Conservation (phyloP, 37 sponge, comb jelly and placozoan species). For the Hexactinellida sp. region DNA sequence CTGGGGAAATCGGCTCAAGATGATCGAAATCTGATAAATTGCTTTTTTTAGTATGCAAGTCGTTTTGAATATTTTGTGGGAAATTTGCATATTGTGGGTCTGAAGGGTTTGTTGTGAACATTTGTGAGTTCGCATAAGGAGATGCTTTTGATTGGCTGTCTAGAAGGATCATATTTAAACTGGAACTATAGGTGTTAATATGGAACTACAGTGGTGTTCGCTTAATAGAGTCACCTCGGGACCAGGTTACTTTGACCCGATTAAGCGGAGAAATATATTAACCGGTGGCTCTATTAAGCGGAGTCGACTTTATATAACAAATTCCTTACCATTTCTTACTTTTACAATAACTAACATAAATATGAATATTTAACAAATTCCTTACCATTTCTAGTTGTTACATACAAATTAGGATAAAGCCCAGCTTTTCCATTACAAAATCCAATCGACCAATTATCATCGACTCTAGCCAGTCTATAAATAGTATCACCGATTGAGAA, state of each 20-base stretch:
- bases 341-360: too few species aligned
- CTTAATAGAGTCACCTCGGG: too few species aligned
- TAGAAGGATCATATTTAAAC: too few species aligned
- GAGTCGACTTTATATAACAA: too few species aligned
- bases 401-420: not conserved
- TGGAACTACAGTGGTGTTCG: too few species aligned
- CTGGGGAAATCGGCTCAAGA: not conserved
- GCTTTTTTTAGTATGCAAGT: not conserved
- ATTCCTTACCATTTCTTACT: too few species aligned
- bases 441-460: constrained; percentile 14
- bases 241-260: too few species aligned
- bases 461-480: not conserved
- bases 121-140: not conserved
- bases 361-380: too few species aligned
- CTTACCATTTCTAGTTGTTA: not conserved
- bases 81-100: not conserved
- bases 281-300: too few species aligned
- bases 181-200: too few species aligned
- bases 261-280: too few species aligned
- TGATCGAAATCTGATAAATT: not conserved
- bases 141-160: too few species aligned
- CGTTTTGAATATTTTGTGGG: not conserved
- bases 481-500: not conserved
- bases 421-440: not conserved
- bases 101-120: not conserved